Evolutionary conservation across 2,888 invertebrate species (phyloP).

Genomic region (Eupithecia subfuscata): DNA sequence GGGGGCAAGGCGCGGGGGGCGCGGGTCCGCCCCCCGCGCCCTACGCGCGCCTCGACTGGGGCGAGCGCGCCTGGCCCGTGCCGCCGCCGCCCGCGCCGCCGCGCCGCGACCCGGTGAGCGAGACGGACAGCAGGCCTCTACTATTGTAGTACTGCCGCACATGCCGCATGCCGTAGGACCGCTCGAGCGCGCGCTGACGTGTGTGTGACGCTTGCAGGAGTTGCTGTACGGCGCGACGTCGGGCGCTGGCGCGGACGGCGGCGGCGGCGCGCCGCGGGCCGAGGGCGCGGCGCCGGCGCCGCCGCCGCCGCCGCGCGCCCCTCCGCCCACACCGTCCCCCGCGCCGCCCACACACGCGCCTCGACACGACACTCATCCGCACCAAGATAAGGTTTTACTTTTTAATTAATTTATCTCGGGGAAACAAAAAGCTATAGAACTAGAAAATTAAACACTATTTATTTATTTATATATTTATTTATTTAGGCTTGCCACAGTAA

Average conservation of each 20-base stretch:
- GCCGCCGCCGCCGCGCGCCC: conserved; percentile 28
- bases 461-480: too few relatives aligned
- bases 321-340: conserved; percentile 31
- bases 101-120: conserved; percentile 54
- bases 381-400: not conserved
- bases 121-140: not conserved
- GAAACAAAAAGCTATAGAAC: too few relatives aligned
- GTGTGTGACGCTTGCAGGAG: not conserved
- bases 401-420: not conserved
- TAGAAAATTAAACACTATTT: too few relatives aligned
- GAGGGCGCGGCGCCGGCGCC: conserved; percentile 35
- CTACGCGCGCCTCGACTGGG: conserved; percentile 57
- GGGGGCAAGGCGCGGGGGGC: conserved; percentile 34
- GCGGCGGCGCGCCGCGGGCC: conserved; percentile 37
- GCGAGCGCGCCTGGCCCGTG: conserved; percentile 72
- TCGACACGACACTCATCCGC: not conserved
- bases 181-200: not conserved
- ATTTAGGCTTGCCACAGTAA: too few relatives aligned
- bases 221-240: conserved; percentile 26
- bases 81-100: conserved; percentile 50
- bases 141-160: too few relatives aligned
- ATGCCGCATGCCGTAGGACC: not conserved
- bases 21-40: conserved; percentile 46
- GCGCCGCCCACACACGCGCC: conserved; percentile 29
- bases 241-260: conserved; percentile 36